Conservation (phyloP, 1,140 invertebrate genomes). For the Drosophila prosaltans region DNA sequence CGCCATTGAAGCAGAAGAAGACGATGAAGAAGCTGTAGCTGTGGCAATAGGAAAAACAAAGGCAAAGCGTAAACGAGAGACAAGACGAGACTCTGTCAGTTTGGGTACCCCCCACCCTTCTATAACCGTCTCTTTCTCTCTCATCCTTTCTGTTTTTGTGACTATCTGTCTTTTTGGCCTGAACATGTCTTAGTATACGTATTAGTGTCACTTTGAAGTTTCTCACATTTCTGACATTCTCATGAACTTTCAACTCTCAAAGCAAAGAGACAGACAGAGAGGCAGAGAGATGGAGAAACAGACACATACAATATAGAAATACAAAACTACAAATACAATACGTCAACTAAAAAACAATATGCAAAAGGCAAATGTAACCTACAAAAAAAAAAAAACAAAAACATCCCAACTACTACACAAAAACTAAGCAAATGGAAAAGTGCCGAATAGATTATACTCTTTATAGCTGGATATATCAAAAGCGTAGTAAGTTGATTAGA, state of each 20-base stretch:
- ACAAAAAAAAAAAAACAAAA: too few relatives aligned
- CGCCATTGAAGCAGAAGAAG: constrained; percentile 51
- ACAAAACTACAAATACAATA: constrained; percentile 20
- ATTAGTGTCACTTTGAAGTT: constrained; percentile 73
- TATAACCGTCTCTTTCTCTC: neutral
- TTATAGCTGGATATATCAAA: too few relatives aligned
- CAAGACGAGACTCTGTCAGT: neutral
- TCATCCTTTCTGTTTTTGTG: constrained; percentile 44
- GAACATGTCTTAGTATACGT: constrained; percentile 36
- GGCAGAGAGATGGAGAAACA: neutral
- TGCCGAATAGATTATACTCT: too few relatives aligned
- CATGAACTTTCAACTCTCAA: constrained; percentile 66
- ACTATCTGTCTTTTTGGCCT: constrained; percentile 61
- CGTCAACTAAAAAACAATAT: constrained; percentile 25
- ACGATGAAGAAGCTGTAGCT: neutral
- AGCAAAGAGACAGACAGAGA: constrained; percentile 22
- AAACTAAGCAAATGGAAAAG: too few relatives aligned
- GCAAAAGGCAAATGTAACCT: neutral
- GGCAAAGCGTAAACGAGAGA: constrained; percentile 14
- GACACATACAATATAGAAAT: constrained; percentile 3
- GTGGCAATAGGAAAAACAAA: constrained; percentile 8
- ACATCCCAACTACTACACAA: too few relatives aligned
- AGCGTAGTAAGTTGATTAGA: too few relatives aligned
- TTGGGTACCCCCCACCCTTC: neutral
- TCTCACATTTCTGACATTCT: constrained; percentile 53